Percentiles rank a stretch among this genome's conserved stretches.
phyloP scores from a whole-genome alignment of 2,113 vertebrate genomes.

The Ciconia boyciana region DNA sequence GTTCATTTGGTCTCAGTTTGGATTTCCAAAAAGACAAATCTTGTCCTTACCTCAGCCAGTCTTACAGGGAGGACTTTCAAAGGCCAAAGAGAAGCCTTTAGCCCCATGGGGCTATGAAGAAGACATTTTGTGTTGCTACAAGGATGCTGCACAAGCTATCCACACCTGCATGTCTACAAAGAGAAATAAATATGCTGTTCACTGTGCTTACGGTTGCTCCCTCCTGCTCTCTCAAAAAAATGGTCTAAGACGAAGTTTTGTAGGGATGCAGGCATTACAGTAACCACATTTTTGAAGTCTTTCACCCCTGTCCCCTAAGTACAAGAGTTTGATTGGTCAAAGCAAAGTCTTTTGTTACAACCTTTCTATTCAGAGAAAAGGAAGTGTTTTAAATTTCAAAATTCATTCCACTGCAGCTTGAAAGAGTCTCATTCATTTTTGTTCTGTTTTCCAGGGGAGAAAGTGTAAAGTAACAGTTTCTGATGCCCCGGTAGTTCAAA shows the following conservation, averaged over 20 bases:
- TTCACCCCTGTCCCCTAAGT: not conserved
- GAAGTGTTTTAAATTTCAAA: not conserved
- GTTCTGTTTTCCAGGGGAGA: not conserved
- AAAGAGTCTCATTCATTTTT: not conserved
- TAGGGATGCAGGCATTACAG: not conserved
- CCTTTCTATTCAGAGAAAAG: not conserved
- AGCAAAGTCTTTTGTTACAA: not conserved
- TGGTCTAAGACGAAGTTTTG: not conserved
- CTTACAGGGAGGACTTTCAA: not conserved
- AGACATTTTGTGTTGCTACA: not conserved
- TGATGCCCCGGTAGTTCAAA: not conserved
- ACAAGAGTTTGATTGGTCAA: not conserved
- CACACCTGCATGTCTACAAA: not conserved
- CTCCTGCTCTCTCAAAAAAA: not conserved
- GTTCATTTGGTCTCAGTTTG: not conserved
- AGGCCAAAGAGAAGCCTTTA: not conserved
- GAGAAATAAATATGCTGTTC: not conserved
- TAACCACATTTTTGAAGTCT: not conserved
- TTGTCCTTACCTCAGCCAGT: not conserved
- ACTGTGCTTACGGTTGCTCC: not conserved
- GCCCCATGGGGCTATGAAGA: not conserved
- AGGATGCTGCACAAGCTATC: not conserved
- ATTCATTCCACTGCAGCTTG: not conserved
- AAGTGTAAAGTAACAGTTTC: slow-evolving; percentile 17
- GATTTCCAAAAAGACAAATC: not conserved